Base-by-base conservation (phyloP, 2,797 vertebrate species). In the Pyrocephalus nanus region DNA sequence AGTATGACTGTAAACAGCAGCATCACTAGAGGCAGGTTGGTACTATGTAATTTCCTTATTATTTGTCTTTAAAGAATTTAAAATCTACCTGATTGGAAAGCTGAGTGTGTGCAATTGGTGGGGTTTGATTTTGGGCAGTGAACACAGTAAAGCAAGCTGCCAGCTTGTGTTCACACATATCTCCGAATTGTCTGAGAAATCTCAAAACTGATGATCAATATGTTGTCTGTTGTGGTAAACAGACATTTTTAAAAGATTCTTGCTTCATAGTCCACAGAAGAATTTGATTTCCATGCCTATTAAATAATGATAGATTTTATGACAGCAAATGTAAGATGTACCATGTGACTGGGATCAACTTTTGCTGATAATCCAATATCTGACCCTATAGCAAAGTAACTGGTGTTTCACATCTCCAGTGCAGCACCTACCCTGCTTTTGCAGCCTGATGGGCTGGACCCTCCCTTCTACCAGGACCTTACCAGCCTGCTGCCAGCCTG, bases 271-370 rank as follows among this genome's bases (percentile, higher is more conserved):
- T 87, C 80, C 76, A 82, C 60, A 90, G 66, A 95, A 96, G 53
- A 91, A 97, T 91, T 94, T 96, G 15, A 96, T 91, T 97, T 97
- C 91, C 58, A 60, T 79, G 92, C 77, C 88, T 91, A 92, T 92
- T 96, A 91, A 97, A 97, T 96, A 97, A 97, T 79, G 61, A 97
- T 95, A 58, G 92, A 95, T 97, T 97, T 95, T 96, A 93, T 97
- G 94, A 94, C 93, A 96, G 89, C 27, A 94, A 93, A 94, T 93
- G 91, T 93, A 96, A 96, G 69, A 85, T 83, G 65, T 81, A 14
- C 66, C 90, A 76, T 25, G 70, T 95, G 94, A 76, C 95, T 88
- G 22, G 57, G 82, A 91, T 92, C 75, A 80, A 51, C 92, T 97
- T 96, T 88, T 69, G 90, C 60, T 95, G 92, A 86, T 92, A 95